phyloP scores from a whole-genome alignment of 2,888 invertebrate species.

The Phania funesta region DNA sequence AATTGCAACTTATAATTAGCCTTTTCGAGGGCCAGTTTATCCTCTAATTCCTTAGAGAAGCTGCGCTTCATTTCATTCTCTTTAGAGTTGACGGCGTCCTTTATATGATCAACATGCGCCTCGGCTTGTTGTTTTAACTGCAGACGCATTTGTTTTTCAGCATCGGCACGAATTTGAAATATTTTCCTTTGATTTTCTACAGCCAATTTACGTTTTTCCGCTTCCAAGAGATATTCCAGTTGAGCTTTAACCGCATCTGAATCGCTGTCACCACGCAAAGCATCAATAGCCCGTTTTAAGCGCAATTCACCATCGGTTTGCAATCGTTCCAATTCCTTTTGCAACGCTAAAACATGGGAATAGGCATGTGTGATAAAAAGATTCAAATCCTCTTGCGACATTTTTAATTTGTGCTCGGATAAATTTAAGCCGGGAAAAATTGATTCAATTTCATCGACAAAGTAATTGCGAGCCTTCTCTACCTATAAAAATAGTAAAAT shows the following conservation, averaged over 20 bases:
- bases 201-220: constrained; percentile 85
- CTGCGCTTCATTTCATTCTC: constrained; percentile 81
- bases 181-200: constrained; percentile 86
- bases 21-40: constrained; percentile 85
- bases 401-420: constrained; percentile 84
- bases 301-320: constrained; percentile 85
- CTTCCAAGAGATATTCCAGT: constrained; percentile 86
- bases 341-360: constrained; percentile 87
- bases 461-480: constrained; percentile 83
- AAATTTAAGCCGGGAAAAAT: constrained; percentile 88
- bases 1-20: constrained; percentile 86
- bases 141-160: constrained; percentile 87
- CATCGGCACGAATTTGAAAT: constrained; percentile 84
- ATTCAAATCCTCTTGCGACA: constrained; percentile 85
- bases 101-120: constrained; percentile 90
- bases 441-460: constrained; percentile 85
- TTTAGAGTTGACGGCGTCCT: constrained; percentile 84
- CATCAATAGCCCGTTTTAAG: constrained; percentile 84
- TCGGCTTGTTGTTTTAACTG: constrained; percentile 92
- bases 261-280: constrained; percentile 83
- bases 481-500: constrained; percentile 67
- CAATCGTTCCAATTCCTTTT: constrained; percentile 87
- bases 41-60: constrained; percentile 83
- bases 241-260: constrained; percentile 81
- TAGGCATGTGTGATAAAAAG: constrained; percentile 90